Base-by-base conservation (phyloP, 2,797 vertebrate genomes). In the Echiichthys vipera region DNA sequence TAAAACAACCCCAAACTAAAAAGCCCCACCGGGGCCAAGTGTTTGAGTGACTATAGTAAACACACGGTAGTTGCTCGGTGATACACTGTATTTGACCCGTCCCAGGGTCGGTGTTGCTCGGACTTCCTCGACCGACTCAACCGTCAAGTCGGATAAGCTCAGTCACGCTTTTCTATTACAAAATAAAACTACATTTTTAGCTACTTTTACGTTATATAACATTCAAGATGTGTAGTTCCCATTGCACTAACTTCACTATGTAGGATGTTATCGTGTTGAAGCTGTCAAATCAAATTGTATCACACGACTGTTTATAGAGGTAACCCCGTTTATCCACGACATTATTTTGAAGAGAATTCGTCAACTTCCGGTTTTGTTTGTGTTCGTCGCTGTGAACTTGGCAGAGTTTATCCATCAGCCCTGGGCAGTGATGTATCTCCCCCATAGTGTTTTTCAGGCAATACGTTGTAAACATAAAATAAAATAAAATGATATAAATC, bases 71-170 rank as follows among this genome's bases (percentile, higher is more conserved):
- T 81, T 78, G 72, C 10, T 53, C 30, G 0, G 11, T 39, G 14
- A 51, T 39, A 30, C n/a, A n/a, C n/a, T n/a, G n/a, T 7, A 9
- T 53, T 30, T 8, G 24, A 64, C 32, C 77, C 74, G 71, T 84
- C 68, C 5, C 30, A 57, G 24, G 34, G 69, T 78, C 14, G 57
- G n/a, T 56, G 24, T 76, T 4, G 34, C 43, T 71, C 64, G 42
- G 66, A 89, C 87, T 89, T 89, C 87, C 88, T 91, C 72, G 74
- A 86, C 59, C 43, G 29, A 32, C 25, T 55, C 5, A 3, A 20
- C 6, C 15, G 34, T 80, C 32, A 71, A 70, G 36, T 1, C 7
- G 9, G n/a, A 20, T 0, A 3, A 32, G 4, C 0, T 0, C 0
- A 15, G 29, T 1, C 2, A 78, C 78, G 64, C 27, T 49, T 5